Conservation (phyloP, 2,113 vertebrate species). For the Sciurus niger region DNA sequence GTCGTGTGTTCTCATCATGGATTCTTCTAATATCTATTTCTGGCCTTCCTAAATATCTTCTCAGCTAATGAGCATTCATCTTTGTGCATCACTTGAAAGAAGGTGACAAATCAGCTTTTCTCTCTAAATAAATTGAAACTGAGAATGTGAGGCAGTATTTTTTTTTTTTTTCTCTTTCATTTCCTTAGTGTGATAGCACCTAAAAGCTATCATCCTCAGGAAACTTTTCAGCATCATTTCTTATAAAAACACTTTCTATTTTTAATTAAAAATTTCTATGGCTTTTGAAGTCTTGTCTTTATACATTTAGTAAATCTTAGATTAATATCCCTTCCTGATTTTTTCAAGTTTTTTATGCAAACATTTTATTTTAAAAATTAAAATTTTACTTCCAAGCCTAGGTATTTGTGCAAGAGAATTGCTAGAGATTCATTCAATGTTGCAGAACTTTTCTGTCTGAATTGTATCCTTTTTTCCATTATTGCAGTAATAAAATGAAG, state of each 20-base stretch:
- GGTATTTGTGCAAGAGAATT: background rate
- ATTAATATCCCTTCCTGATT: background rate
- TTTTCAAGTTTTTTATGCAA: background rate
- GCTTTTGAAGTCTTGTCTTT: background rate
- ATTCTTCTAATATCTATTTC: conserved; percentile 59
- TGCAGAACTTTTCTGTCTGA: background rate
- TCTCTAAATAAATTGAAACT: conserved; percentile 75
- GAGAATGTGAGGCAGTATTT: background rate
- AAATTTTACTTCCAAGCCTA: conserved; percentile 20
- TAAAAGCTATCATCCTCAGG: background rate
- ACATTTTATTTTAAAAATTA: conserved; percentile 15
- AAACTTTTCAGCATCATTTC: background rate
- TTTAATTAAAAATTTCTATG: background rate
- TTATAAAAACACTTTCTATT: background rate
- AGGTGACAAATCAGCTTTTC: conserved; percentile 51
- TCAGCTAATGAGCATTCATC: conserved; percentile 39
- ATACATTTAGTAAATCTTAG: background rate
- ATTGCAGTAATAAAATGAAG: background rate
- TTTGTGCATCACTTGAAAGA: conserved; percentile 63
- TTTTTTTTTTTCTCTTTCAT: background rate
- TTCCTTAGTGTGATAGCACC: background rate
- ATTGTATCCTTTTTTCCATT: background rate
- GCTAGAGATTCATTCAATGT: background rate
- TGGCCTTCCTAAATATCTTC: conserved; percentile 56
- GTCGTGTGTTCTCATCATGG: conserved; percentile 48